These are phyloP conservation scores for Cryptocephalus primarius DNA, from an alignment of 2,888 invertebrate genomes.

Conservation along the genomic window DNA sequence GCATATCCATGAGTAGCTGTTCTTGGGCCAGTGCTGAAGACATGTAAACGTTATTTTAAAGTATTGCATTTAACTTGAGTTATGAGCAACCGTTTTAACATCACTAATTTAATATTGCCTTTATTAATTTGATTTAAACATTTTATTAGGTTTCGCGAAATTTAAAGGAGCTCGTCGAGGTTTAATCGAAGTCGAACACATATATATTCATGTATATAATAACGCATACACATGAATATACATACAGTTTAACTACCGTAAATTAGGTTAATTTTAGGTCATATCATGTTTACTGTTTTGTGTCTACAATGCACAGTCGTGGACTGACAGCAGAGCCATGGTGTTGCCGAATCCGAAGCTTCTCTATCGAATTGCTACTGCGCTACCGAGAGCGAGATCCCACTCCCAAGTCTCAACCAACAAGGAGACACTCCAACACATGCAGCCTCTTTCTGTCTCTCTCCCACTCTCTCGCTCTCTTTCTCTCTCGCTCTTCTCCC, in stretches of 20 bases:
- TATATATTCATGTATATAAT: slow-evolving; percentile 27
- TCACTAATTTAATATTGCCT: slow-evolving; percentile 4
- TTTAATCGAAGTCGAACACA: slow-evolving; percentile 13
- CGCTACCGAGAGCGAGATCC: slow-evolving; percentile 29
- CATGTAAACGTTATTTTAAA: slow-evolving; percentile 15
- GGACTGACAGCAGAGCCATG: slow-evolving; percentile 31
- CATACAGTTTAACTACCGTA: slow-evolving; percentile 30
- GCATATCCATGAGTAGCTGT: slow-evolving; percentile 35
- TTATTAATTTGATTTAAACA: slow-evolving; percentile 15
- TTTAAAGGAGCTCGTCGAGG: slow-evolving; percentile 13
- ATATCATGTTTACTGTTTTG: slow-evolving; percentile 36
- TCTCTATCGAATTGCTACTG: slow-evolving; percentile 32
- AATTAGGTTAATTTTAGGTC: slow-evolving; percentile 30
- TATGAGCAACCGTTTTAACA: slow-evolving; percentile 12
- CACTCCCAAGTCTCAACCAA: slow-evolving; percentile 25
- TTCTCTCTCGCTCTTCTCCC: too few species aligned
- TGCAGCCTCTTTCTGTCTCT: slow-evolving; percentile 3
- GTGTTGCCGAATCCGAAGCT: slow-evolving; percentile 25
- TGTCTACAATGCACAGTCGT: slow-evolving; percentile 36
- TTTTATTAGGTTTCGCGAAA: slow-evolving; percentile 12
- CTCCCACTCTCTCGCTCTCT: too few species aligned
- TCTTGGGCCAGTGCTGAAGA: slow-evolving; percentile 30
- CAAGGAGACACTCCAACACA: slow-evolving; percentile 27
- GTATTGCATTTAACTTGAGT: slow-evolving; percentile 13
- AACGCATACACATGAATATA: slow-evolving; percentile 35